Evolutionary conservation across 2,888 invertebrate species (phyloP), one percentile per base, ranked within the genome.

Genomic region (Carabus problematicus): DNA sequence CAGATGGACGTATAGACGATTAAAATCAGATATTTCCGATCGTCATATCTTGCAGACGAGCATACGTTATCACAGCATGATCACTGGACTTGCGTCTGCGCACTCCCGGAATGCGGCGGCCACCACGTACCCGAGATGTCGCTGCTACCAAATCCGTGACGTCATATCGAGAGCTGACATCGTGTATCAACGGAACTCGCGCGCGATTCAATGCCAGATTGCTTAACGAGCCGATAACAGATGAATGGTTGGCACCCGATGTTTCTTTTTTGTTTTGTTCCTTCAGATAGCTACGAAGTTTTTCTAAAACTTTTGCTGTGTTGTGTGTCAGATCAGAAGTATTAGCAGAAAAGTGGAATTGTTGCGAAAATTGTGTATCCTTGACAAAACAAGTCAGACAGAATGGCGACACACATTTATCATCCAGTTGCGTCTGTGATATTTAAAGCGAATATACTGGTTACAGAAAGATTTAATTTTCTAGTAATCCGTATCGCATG

Each of bases 151-250:
- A 29, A 42, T 39, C 16, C 14, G 42, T 67, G 67, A 67, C 60
- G 67, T 67, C 67, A 67, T 60, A 67, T 67, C 67, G 39, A 14
- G 29, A 43, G 29, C 52, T 60, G 43, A 58, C 58, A 67, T 67
- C 67, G 41, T 40, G 52, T 49, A 29, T 29, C 45, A 52, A 39
- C 18, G 19, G 67, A 52, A 52, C 60, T 59, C 59, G 59, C 29
- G 40, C 40, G 40, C 39, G 59, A 59, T 59, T 12, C 42, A 8
- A 41, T 42, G 41, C 42, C 55, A 16, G 67, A 67, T 67, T 67
- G 67, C 67, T 54, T 67, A 67, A 67, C 67, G 67, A 67, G 59
- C 59, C 60, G 67, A 52, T 60, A 60, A 60, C 60, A 62, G 49
- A 62, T 62, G 49, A 62, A 52, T 42, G 14, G 58, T 41, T 49